Conservation (phyloP, 2,888 invertebrate genomes). For the Glaucopsyche alexis region DNA sequence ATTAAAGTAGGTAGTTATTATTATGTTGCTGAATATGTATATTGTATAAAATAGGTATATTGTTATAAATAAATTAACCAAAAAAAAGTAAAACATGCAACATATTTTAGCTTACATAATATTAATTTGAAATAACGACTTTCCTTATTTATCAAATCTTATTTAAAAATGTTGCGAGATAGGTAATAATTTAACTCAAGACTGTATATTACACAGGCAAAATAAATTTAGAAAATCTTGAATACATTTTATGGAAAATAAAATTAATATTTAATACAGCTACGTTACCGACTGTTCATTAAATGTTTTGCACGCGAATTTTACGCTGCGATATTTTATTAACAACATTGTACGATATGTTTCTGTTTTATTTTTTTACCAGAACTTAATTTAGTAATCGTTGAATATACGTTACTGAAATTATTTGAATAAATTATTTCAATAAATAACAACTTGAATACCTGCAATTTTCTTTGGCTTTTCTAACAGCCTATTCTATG, state of each 20-base stretch:
- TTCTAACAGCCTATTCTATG: no score
- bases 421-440: no score
- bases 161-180: not conserved
- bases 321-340: not conserved
- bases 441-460: no score
- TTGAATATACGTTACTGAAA: no score
- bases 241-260: conserved; percentile 1
- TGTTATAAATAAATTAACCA: no score
- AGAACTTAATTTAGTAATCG: not conserved
- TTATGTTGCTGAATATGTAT: no score
- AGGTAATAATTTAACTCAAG: not conserved
- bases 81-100: not conserved
- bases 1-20: no score
- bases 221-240: conserved; percentile 17
- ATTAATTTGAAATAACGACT: not conserved
- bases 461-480: no score
- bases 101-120: not conserved
- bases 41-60: no score
- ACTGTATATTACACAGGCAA: not conserved
- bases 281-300: not conserved
- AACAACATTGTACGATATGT: not conserved
- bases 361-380: not conserved
- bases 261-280: conserved; percentile 7
- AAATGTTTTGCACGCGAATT: not conserved
- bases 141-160: conserved; percentile 2